Conservation (phyloP, 2,113 vertebrate genomes). For the Erythrolamprus reginae region DNA sequence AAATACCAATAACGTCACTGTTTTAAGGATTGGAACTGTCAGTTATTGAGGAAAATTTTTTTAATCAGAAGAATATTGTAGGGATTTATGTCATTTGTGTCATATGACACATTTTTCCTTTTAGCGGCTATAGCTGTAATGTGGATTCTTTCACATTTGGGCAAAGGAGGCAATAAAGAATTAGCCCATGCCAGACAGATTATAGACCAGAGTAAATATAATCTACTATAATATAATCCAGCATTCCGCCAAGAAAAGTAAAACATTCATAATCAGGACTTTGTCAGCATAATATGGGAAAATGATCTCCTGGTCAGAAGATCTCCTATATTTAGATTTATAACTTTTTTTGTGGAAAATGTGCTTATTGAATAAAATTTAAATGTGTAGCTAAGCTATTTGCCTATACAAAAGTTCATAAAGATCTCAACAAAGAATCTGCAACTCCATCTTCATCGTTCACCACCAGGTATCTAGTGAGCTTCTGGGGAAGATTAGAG, state of each 20-base stretch:
- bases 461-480: not conserved
- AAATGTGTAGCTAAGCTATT: not conserved
- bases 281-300: not conserved
- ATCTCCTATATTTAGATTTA: not conserved
- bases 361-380: not conserved
- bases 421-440: not conserved
- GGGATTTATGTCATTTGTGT: not conserved
- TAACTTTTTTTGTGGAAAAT: not conserved
- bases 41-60: not conserved
- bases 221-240: not conserved
- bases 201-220: not conserved
- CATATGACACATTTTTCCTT: not conserved
- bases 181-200: not conserved
- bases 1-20: not conserved
- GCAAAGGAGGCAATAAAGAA: not conserved
- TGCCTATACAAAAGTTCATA: not conserved
- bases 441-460: not conserved
- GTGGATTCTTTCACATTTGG: not conserved
- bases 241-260: not conserved
- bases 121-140: not conserved
- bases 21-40: not conserved
- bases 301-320: not conserved
- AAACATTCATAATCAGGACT: not conserved
- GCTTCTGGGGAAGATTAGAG: not conserved
- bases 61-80: not conserved